Conservation (phyloP, 2,888 invertebrate species). For the Hirtodrosophila cameraria region DNA sequence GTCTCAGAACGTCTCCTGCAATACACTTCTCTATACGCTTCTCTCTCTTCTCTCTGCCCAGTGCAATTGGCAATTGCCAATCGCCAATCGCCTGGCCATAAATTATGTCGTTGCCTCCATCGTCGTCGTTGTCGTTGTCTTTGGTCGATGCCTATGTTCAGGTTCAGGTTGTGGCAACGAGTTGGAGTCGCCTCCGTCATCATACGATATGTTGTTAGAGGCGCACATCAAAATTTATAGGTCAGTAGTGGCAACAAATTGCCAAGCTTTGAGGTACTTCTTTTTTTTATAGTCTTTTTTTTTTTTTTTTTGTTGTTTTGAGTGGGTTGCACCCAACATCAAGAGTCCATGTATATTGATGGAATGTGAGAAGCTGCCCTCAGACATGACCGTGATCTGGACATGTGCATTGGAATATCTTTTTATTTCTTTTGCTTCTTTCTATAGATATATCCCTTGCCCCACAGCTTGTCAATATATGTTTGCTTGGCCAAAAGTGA, state of each 20-base stretch:
- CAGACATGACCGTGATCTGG: conserved; percentile 46
- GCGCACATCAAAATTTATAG: conserved; percentile 81
- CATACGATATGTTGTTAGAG: conserved; percentile 41
- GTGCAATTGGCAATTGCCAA: conserved; percentile 34
- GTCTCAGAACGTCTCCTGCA: conserved; percentile 4
- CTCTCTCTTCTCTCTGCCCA: conserved; percentile 42
- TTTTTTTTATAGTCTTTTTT: neutral
- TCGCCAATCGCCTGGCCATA: conserved; percentile 64
- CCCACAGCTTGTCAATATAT: conserved; percentile 11
- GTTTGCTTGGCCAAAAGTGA: conserved; percentile 34
- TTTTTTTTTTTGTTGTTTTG: conserved; percentile 14
- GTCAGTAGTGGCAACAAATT: conserved; percentile 83
- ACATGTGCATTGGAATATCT: conserved; percentile 58
- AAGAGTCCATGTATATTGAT: no score
- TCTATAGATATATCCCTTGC: neutral
- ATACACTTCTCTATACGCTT: conserved; percentile 1
- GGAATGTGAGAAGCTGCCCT: conserved; percentile 59
- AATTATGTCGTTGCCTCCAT: conserved; percentile 66
- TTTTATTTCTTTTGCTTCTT: conserved; percentile 1
- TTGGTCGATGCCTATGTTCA: conserved; percentile 16
- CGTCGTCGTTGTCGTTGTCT: conserved; percentile 21
- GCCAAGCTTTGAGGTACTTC: conserved; percentile 24
- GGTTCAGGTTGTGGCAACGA: conserved; percentile 4
- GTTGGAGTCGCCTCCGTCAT: conserved; percentile 44
- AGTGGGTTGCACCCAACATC: conserved; percentile 20